These are phyloP conservation scores for Pseudocheirus occidentalis DNA, from an alignment of 2,797 vertebrate species.

Conservation along the genomic window DNA sequence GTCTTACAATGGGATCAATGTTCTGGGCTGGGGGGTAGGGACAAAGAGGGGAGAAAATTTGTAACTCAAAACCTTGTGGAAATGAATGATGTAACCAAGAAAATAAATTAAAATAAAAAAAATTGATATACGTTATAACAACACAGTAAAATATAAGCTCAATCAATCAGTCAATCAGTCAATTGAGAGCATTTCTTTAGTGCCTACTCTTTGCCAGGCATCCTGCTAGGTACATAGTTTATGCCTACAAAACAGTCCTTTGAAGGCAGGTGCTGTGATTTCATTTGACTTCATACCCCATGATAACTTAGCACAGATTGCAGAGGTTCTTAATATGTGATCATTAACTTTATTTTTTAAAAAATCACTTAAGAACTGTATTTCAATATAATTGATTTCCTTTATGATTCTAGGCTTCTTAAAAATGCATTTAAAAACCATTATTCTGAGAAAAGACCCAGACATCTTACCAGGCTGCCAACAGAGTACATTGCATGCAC, in stretches of 20 bases:
- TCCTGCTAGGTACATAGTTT: neutral
- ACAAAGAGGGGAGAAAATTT: too few relatives aligned
- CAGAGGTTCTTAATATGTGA: neutral
- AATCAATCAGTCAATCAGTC: neutral
- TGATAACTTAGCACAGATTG: neutral
- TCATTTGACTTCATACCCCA: neutral
- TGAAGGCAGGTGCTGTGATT: neutral
- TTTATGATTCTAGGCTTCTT: neutral
- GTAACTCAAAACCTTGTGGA: too few relatives aligned
- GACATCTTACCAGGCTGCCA: neutral
- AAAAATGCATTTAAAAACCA: neutral
- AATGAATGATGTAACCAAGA: too few relatives aligned
- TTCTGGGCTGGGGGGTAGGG: too few relatives aligned
- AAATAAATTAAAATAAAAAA: too few relatives aligned
- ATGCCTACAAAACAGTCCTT: neutral
- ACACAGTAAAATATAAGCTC: neutral
- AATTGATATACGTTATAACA: neutral
- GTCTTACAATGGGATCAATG: too few relatives aligned
- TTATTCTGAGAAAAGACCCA: neutral
- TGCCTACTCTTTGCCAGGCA: neutral
- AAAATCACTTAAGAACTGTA: neutral
- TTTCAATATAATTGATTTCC: neutral
- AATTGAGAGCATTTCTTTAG: neutral
- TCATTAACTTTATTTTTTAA: neutral
- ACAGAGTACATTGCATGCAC: neutral